These are phyloP conservation scores for Acrossocheilus fasciatus DNA, from an alignment of 2,797 vertebrate species.

Conservation along the genomic window DNA sequence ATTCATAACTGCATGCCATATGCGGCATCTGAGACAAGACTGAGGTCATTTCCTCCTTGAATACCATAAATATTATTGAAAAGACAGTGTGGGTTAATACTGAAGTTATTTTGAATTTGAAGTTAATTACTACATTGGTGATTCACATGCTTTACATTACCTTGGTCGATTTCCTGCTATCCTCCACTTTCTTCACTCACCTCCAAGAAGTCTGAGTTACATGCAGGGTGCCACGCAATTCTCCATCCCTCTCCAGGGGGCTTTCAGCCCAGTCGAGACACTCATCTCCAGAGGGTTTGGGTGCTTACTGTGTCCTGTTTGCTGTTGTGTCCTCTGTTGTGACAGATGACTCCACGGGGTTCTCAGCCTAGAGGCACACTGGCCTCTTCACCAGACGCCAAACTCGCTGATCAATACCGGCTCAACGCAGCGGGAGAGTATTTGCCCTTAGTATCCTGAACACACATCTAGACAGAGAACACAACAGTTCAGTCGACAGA, in stretches of 20 bases:
- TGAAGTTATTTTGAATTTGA: background rate
- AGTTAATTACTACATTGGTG: background rate
- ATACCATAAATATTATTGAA: conserved; percentile 8
- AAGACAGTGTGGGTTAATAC: background rate
- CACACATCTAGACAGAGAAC: conserved; percentile 27
- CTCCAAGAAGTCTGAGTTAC: conserved; percentile 2
- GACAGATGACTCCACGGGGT: conserved; percentile 44
- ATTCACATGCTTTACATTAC: background rate
- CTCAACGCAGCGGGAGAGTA: conserved; percentile 20
- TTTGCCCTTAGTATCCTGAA: conserved; percentile 30
- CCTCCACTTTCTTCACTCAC: background rate
- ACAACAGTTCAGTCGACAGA: background rate
- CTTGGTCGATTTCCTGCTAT: background rate
- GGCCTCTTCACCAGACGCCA: conserved; percentile 18
- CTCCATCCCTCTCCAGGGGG: background rate
- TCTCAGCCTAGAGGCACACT: conserved; percentile 27
- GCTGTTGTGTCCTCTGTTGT: conserved; percentile 46
- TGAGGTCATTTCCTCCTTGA: background rate
- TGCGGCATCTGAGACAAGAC: background rate
- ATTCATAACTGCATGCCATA: conserved; percentile 13
- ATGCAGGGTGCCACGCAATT: conserved; percentile 10
- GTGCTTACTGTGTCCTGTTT: conserved; percentile 40
- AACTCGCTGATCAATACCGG: conserved; percentile 38
- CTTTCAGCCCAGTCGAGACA: conserved; percentile 9
- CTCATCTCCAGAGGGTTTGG: conserved; percentile 34